A percentile compares a stretch with the other conserved stretches of the same genome.
Evolutionary conservation across 2,113 vertebrate species (phyloP).

Genomic region (Ceratotherium simum): DNA sequence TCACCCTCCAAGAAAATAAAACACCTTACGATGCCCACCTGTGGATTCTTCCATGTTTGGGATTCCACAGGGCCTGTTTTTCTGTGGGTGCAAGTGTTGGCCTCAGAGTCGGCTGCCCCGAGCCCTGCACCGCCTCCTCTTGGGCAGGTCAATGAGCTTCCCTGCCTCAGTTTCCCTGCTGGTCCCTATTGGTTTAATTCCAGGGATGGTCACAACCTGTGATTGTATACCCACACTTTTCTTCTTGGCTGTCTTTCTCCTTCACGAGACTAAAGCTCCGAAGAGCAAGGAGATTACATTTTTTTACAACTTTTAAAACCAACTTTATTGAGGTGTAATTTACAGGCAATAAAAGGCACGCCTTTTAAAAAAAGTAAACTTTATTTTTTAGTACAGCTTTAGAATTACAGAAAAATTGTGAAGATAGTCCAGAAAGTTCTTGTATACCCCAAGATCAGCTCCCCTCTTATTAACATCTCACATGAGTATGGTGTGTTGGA

Average conservation of each 20-base stretch:
- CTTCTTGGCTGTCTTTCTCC: background rate
- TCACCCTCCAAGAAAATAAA: background rate
- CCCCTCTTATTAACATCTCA: accelerated
- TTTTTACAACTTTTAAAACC: background rate
- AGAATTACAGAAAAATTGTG: background rate
- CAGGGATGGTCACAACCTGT: background rate
- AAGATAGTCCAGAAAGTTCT: accelerated
- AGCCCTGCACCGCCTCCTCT: accelerated
- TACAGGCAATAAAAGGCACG: background rate
- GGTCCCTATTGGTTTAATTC: background rate
- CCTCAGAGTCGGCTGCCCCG: accelerated
- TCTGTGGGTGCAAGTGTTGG: accelerated
- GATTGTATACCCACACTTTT: accelerated
- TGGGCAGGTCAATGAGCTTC: accelerated
- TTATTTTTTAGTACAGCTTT: background rate
- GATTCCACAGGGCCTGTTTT: accelerated
- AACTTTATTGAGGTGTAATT: background rate
- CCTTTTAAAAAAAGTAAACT: background rate
- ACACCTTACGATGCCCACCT: accelerated
- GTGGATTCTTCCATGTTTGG: accelerated
- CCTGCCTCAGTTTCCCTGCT: background rate
- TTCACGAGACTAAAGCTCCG: background rate
- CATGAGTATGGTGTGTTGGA: accelerated
- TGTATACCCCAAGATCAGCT: accelerated
- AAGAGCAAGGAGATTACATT: too few species aligned